Conservation (phyloP, 2,888 invertebrate genomes). For the Muschampia plurimacula region DNA sequence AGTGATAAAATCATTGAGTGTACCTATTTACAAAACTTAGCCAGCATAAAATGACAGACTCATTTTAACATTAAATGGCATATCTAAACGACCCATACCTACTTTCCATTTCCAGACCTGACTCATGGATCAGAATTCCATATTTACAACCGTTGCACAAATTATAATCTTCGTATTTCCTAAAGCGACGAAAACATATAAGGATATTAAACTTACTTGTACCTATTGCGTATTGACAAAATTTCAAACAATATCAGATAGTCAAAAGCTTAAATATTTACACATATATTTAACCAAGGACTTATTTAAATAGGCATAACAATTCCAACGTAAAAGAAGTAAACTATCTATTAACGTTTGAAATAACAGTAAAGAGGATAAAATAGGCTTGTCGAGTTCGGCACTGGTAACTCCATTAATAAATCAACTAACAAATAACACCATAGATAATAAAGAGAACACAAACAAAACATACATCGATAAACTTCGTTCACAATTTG, state of each 20-base stretch:
- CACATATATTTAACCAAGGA: constrained; percentile 25
- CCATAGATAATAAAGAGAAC: constrained; percentile 2
- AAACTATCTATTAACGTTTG: constrained; percentile 3
- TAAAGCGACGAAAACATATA: too few relatives aligned
- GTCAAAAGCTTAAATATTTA: constrained; percentile 19
- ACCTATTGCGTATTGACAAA: too few relatives aligned
- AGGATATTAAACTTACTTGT: too few relatives aligned
- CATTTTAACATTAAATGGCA: constrained; percentile 7
- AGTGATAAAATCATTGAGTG: too few relatives aligned
- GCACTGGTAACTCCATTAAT: constrained; percentile 22
- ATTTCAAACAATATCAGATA: neutral
- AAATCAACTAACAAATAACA: constrained; percentile 5
- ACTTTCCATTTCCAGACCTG: constrained; percentile 27
- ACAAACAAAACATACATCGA: constrained; percentile 35
- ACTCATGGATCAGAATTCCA: constrained; percentile 17
- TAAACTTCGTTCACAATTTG: constrained; percentile 38
- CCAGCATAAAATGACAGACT: neutral
- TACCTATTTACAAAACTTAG: neutral
- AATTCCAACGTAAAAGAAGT: constrained; percentile 14
- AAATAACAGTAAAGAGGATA: constrained; percentile 2
- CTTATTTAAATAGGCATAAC: constrained; percentile 19
- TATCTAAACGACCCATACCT: neutral
- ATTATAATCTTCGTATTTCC: neutral
- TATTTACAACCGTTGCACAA: neutral
- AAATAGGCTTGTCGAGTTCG: constrained; percentile 11